phyloP scores from a whole-genome alignment of 2,797 vertebrate species.

The Capromys pilorides region DNA sequence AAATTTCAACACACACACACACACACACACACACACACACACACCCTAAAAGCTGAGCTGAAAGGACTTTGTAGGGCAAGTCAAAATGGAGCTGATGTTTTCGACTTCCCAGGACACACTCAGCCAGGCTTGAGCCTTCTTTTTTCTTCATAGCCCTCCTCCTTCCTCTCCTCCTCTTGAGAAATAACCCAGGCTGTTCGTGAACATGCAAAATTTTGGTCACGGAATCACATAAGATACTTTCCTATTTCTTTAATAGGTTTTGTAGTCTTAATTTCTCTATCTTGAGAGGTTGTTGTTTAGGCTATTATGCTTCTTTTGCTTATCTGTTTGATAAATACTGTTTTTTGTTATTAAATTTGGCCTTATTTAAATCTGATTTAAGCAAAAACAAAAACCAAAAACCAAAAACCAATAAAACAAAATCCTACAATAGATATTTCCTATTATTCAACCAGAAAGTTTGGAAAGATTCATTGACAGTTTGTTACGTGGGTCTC shows the following conservation, averaged over 20 bases:
- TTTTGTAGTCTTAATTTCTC: neutral
- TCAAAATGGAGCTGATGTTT: neutral
- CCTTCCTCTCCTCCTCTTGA: neutral
- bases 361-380: neutral
- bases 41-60: neutral
- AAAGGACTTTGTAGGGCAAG: neutral
- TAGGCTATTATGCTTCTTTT: conserved; percentile 41
- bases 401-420: too few relatives aligned
- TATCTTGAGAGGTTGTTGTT: conserved; percentile 24
- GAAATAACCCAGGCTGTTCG: neutral
- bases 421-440: neutral
- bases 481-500: conserved; percentile 17
- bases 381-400: neutral
- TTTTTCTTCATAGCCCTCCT: neutral
- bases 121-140: neutral
- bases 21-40: neutral
- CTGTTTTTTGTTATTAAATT: conserved; percentile 20
- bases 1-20: neutral
- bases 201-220: conserved; percentile 34
- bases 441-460: neutral
- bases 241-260: neutral
- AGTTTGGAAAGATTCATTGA: neutral
- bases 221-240: neutral
- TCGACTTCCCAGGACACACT: neutral
- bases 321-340: neutral